These are phyloP conservation scores for Columba guinea DNA, from an alignment of 2,797 vertebrate species.

Conservation along the genomic window DNA sequence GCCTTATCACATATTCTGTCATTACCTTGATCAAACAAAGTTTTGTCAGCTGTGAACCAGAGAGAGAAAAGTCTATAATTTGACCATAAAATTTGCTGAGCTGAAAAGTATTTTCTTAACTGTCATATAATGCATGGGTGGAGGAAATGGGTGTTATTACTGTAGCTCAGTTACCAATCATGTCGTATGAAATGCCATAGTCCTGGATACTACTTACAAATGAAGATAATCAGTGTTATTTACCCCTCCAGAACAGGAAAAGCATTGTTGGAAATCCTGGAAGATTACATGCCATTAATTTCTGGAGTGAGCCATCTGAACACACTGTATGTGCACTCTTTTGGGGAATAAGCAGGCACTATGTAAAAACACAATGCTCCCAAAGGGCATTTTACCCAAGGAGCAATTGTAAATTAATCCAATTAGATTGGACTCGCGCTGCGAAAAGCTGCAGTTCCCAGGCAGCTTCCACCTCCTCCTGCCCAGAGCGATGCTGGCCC, in stretches of 20 bases:
- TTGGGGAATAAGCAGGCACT: neutral
- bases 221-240: neutral
- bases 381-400: neutral
- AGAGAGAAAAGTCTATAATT: neutral
- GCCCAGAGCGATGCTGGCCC: fast-evolving
- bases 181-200: neutral
- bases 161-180: neutral
- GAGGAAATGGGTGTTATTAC: neutral
- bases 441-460: neutral
- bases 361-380: neutral
- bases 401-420: neutral
- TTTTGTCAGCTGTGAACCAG: neutral
- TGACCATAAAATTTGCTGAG: neutral
- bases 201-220: neutral
- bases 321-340: neutral
- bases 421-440: neutral
- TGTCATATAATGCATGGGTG: neutral
- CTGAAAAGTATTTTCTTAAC: neutral
- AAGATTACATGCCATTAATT: neutral
- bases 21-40: neutral
- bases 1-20: neutral
- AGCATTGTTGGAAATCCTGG: neutral
- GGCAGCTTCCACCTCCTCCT: neutral
- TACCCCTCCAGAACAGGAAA: neutral
- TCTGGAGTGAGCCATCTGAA: neutral